Conservation (phyloP, 2,888 invertebrate species). For the Trichopoda pennipes region DNA sequence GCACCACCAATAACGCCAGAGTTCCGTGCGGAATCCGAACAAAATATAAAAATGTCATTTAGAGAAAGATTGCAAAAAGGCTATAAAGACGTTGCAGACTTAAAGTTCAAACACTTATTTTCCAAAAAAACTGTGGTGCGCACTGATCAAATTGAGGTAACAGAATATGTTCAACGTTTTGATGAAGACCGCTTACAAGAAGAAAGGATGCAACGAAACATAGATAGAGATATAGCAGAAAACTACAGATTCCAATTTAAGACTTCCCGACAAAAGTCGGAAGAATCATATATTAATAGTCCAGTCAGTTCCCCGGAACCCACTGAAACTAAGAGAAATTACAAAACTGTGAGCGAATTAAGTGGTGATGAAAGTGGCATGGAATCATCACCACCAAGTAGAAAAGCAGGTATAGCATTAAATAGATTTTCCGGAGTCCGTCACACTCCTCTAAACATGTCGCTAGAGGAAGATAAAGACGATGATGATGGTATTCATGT, state of each 20-base stretch:
- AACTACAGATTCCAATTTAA: slow-evolving; percentile 76
- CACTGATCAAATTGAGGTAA: slow-evolving; percentile 76
- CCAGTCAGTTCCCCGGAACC: neutral
- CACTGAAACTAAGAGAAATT: neutral
- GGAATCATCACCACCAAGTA: slow-evolving; percentile 72
- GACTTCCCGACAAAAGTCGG: slow-evolving; percentile 72
- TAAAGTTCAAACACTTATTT: slow-evolving; percentile 77
- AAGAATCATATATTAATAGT: slow-evolving; percentile 58
- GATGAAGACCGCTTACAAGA: slow-evolving; percentile 74
- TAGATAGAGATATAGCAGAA: slow-evolving; percentile 74
- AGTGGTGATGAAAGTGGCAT: slow-evolving; percentile 76
- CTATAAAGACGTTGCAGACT: slow-evolving; percentile 78
- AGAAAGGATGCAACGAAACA: slow-evolving; percentile 71
- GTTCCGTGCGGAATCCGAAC: slow-evolving; percentile 26
- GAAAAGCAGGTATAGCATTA: slow-evolving; percentile 74
- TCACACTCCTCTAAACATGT: slow-evolving; percentile 69
- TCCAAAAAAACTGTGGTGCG: slow-evolving; percentile 77
- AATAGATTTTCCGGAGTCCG: slow-evolving; percentile 74
- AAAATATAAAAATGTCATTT: slow-evolving; percentile 70
- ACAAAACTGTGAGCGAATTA: slow-evolving; percentile 68
- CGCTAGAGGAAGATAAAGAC: slow-evolving; percentile 68
- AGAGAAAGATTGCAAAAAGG: slow-evolving; percentile 76
- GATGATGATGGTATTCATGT: slow-evolving; percentile 51
- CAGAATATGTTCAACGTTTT: slow-evolving; percentile 76
- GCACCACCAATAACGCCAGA: slow-evolving; percentile 14